Base-by-base conservation (phyloP, 2,888 invertebrate genomes). In the Platerodrilus igneus region DNA sequence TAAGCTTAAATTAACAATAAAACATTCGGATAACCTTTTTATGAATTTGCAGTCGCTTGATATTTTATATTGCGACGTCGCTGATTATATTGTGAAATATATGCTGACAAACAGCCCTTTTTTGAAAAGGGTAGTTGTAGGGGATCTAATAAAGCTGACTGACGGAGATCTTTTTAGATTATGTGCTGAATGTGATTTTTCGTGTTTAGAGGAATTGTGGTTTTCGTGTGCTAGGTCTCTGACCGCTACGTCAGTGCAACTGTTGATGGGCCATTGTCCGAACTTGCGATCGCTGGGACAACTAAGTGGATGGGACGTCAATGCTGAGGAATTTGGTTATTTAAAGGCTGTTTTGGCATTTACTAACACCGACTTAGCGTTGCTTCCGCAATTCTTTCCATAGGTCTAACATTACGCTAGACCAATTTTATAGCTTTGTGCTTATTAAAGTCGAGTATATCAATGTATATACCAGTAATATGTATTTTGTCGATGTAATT, bases 81-180 rank as follows among this genome's bases (percentile, higher is more conserved):
- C 73, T 8, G 66, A 74, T 39, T 68, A 71, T 1, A 72, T 75
- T 41, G 65, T 83, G 4, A 80, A 75, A 56, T 75, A 75, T 50
- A 62, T 83, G 14, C 74, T 83, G 62, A 78, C 76, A 30, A 72
- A 74, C 36, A 70, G 74, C 45, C 77, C 78, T 3, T 76, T 72
- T 25, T 67, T 79, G 5, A 73, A 76, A 52, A 79, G 77, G 51
- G 64, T 83, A 18, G 70, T 81, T 21, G 77, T 83, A 2, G 79
- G 81, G 1, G 81, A 82, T 55, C 75, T 76, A 51, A 72, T 83
- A 8, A 75, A 74, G 44, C 68, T 83, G 55, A 79, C 76, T 37
- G 83, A 83, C 58, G 78, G 78, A 39, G 83, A 83, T 60, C 73
- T 83, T 58, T 76, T 52, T 67, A 79, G 82, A 57, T 72, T 83